A percentile compares a stretch with the other conserved stretches of the same genome.
These are phyloP conservation scores for Muricea muricata DNA, from an alignment of 92 coral and sea anemone species.

Conservation along the genomic window DNA sequence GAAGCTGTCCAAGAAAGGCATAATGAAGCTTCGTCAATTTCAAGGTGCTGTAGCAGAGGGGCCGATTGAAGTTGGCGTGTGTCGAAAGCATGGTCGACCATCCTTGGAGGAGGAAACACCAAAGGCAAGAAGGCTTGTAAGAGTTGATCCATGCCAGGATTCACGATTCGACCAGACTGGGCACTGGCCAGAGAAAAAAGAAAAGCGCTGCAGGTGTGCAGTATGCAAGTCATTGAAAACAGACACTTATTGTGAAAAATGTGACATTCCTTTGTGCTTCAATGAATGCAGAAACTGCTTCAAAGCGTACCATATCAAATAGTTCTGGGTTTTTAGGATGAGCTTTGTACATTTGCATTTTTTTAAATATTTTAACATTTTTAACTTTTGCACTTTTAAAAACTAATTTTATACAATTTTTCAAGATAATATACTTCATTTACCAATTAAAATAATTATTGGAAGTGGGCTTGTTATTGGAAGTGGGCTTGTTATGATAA, in stretches of 20 bases:
- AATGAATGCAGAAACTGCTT: neutral
- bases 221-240: neutral
- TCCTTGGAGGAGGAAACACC: neutral
- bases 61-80: neutral
- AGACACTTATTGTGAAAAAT: neutral
- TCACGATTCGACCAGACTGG: neutral
- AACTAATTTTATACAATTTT: too few relatives aligned
- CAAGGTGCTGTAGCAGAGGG: neutral
- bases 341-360: too few relatives aligned
- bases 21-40: conserved; percentile 29
- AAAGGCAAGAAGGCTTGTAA: neutral
- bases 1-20: neutral
- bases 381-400: too few relatives aligned
- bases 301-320: neutral
- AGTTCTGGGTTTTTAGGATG: too few relatives aligned
- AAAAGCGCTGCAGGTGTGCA: neutral
- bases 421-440: too few relatives aligned
- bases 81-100: neutral
- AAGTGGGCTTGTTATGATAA: conserved; percentile 18
- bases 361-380: too few relatives aligned
- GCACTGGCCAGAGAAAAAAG: neutral
- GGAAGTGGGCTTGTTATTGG: too few relatives aligned
- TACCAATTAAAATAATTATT: too few relatives aligned
- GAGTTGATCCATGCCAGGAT: neutral
- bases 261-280: neutral